phyloP scores from a whole-genome alignment of 1,140 invertebrate genomes.

The Ceratina calcarata region DNA sequence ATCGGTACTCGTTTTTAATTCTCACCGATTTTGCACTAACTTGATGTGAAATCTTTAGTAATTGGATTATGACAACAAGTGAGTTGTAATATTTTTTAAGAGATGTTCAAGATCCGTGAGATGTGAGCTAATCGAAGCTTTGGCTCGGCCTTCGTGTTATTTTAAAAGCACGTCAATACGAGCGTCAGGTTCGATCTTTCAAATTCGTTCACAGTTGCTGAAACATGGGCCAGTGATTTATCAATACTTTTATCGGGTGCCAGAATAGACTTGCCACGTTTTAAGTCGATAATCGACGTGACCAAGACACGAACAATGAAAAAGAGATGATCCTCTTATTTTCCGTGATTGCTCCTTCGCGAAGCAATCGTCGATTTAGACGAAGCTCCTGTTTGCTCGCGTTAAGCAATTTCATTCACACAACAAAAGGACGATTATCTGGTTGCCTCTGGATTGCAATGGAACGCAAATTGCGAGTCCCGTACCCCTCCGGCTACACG shows the following conservation, averaged over 20 bases:
- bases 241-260: too few relatives aligned
- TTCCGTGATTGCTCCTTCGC: not conserved
- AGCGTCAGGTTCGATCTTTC: slow-evolving; percentile 41
- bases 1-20: too few relatives aligned
- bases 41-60: not conserved
- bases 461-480: slow-evolving; percentile 24
- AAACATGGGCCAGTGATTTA: not conserved
- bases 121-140: slow-evolving; percentile 26
- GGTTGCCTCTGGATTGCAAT: not conserved
- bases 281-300: slow-evolving; percentile 15
- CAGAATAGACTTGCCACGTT: slow-evolving; percentile 35
- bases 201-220: not conserved
- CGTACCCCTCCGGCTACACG: not conserved
- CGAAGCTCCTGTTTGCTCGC: slow-evolving; percentile 15
- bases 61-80: not conserved
- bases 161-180: slow-evolving; percentile 64
- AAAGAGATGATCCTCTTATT: not conserved
- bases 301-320: not conserved
- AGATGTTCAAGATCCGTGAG: slow-evolving; percentile 27
- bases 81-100: not conserved
- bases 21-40: too few relatives aligned
- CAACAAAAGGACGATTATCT: slow-evolving; percentile 35
- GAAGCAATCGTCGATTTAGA: slow-evolving; percentile 1
- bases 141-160: slow-evolving; percentile 72
- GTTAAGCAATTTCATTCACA: slow-evolving; percentile 15